Percentiles rank a stretch among this genome's conserved stretches.
These are phyloP conservation scores for Lissonota sp. DNA, from an alignment of 2,888 invertebrate genomes.

Conservation along the genomic window DNA sequence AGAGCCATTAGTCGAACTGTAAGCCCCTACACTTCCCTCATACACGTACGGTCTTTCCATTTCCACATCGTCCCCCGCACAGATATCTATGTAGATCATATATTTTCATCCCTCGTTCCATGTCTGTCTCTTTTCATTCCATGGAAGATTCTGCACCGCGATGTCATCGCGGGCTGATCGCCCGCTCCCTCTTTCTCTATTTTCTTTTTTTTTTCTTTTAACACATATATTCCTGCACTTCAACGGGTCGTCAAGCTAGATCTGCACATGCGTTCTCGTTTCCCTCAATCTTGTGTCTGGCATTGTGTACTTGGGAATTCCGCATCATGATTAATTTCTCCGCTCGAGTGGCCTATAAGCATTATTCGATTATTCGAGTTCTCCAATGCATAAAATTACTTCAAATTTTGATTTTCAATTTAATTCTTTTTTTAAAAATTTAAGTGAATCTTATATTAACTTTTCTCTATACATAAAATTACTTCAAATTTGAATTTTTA, in stretches of 20 bases:
- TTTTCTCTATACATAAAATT: too few relatives aligned
- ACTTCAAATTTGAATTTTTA: too few relatives aligned
- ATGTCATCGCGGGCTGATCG: constrained; percentile 39
- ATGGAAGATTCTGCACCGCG: constrained; percentile 15
- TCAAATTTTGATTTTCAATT: neutral
- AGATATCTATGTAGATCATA: neutral
- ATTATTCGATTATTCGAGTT: neutral
- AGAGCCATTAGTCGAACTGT: constrained; percentile 71
- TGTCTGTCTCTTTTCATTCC: constrained; percentile 19
- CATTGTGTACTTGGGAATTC: neutral
- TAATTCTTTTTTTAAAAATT: neutral
- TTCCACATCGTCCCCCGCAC: constrained; percentile 50
- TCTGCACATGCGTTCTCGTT: constrained; percentile 25
- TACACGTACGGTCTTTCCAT: constrained; percentile 58
- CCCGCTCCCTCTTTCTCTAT: constrained; percentile 8
- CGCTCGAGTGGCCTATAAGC: neutral
- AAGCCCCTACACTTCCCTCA: constrained; percentile 56
- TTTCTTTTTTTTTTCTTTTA: constrained; percentile 15
- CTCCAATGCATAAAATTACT: too few relatives aligned
- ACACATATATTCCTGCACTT: constrained; percentile 15
- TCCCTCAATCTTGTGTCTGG: constrained; percentile 10
- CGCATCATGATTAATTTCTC: constrained; percentile 3
- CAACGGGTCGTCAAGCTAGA: constrained; percentile 27
- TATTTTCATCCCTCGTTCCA: constrained; percentile 53
- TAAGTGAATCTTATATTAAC: too few relatives aligned